Evolutionary conservation across 2,797 vertebrate genomes (phyloP), one percentile per base, ranked within the genome.

Genomic region (Mus spretus): DNA sequence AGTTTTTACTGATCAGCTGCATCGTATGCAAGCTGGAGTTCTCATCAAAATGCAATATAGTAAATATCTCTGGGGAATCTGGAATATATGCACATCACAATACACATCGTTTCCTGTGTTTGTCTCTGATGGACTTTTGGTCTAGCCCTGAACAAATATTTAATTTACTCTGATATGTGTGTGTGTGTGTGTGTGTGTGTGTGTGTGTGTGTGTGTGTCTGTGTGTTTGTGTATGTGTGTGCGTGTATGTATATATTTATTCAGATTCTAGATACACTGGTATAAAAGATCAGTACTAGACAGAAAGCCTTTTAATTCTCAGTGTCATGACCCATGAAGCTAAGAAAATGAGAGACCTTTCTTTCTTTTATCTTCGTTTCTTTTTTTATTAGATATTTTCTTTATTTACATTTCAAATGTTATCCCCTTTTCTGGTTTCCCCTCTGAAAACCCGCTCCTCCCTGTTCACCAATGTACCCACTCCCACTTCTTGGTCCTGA

Each of bases 281-380:
- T 92, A 9, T 84, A 91, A 63, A 28, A 28, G 96, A 91, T 96
- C 89, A 95, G 59, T n/a, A 84, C 57, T 3, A 1, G 63, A 4
- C 81, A 40, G n/a, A 67, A 90, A 92, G 19, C 37, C 34, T n/a
- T 14, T 95, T 80, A 72, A 24, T 87, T 96, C 57, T 84, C 37
- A 78, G 65, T 91, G 95, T 97, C 77, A 81, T 82, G 34, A 59
- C 93, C 59, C 70, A 9, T 86, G 44, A 91, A 91, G 50, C 95
- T 50, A 83, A 83, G 37, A 70, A 22, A 85, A 85, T 81, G 65
- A 87, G 65, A 12, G 34, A 50, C 31, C 47, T 57, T 95, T 90
- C 13, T 95, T 80, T 63, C 67, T 50, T 50, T 50, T 50, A 12
- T 11, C 50, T 50, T 50, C 44, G 4, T 47, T 47, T 47, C 44